A percentile compares a stretch with the other conserved stretches of the same genome.
Conservation (phyloP, 2,797 vertebrate genomes). For the Meriones psammophilus region DNA sequence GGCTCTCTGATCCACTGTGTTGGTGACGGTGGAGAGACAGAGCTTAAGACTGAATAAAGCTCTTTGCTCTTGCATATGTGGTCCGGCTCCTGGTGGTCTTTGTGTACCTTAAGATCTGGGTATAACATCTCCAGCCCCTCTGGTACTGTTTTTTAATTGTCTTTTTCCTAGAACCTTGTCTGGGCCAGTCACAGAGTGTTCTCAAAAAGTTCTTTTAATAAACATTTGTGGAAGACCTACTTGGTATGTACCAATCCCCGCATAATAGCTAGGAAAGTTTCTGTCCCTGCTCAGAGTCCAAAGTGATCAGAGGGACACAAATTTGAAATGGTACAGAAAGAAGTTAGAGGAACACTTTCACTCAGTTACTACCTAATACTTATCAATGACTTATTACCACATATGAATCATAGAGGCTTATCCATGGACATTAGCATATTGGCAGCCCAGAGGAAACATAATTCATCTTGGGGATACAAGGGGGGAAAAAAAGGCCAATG, state of each 20-base stretch:
- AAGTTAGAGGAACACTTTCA: slow-evolving; percentile 29
- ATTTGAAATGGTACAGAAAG: not conserved
- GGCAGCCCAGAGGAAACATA: slow-evolving; percentile 42
- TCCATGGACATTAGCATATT: slow-evolving; percentile 53
- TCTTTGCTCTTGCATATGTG: no score
- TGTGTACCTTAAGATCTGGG: no score
- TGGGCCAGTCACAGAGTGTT: not conserved
- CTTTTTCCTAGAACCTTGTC: not conserved
- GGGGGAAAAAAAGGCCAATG: not conserved
- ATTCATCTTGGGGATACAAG: not conserved
- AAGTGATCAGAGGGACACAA: no score
- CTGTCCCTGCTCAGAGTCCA: not conserved
- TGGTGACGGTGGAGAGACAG: no score
- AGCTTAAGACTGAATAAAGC: no score
- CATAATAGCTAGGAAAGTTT: not conserved
- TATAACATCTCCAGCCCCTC: not conserved
- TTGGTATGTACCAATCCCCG: not conserved
- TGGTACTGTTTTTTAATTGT: not conserved
- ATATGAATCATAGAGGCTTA: slow-evolving; percentile 43
- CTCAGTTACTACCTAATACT: slow-evolving; percentile 34
- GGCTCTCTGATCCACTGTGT: no score
- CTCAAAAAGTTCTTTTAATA: not conserved
- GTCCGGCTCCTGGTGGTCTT: no score
- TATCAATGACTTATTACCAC: not conserved
- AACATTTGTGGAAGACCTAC: not conserved